Percentiles rank a stretch among this genome's conserved stretches.
These are phyloP conservation scores for Hydrochoerus hydrochaeris DNA, from an alignment of 2,113 vertebrate genomes.

Conservation along the genomic window DNA sequence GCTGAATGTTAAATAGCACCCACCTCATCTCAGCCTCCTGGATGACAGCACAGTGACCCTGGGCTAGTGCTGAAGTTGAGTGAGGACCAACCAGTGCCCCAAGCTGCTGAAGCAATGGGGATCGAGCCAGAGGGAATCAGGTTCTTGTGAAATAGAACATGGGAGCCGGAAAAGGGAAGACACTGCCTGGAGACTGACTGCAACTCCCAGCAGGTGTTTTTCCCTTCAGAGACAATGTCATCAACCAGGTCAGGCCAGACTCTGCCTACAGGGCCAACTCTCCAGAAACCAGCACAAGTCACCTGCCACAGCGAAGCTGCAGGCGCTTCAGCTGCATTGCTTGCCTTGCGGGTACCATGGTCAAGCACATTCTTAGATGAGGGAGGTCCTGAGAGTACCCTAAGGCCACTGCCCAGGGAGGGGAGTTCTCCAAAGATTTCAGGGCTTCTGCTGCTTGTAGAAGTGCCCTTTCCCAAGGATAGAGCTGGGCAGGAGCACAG, in stretches of 20 bases:
- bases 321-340: rapidly evolving
- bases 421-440: neutral
- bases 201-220: neutral
- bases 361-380: too few species aligned
- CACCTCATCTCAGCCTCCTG: neutral
- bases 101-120: neutral
- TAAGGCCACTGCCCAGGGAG: neutral
- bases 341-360: neutral
- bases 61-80: neutral
- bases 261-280: rapidly evolving
- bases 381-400: neutral
- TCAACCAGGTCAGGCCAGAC: neutral
- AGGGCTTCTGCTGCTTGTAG: neutral
- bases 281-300: too few species aligned
- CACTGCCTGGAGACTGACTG: neutral
- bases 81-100: rapidly evolving
- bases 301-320: neutral
- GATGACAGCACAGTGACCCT: neutral
- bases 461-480: neutral
- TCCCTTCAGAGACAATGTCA: neutral
- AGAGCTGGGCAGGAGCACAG: neutral
- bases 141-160: neutral
- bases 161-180: neutral
- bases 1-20: neutral
- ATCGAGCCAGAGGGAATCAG: neutral